Evolutionary conservation across 2,888 invertebrate species (phyloP).

Genomic region (Cryptophagus acutangulus): DNA sequence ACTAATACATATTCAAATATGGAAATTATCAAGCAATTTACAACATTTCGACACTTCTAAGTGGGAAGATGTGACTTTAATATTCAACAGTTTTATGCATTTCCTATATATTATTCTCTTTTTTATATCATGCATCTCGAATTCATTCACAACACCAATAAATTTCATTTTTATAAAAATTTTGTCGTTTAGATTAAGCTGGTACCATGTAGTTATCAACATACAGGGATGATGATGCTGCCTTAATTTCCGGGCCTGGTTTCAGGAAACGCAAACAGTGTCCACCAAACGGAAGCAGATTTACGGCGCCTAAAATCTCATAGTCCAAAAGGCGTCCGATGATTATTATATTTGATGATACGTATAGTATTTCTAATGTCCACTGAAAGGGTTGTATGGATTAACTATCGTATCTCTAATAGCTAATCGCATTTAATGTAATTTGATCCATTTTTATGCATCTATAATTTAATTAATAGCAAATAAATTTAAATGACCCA

Average conservation of each 20-base stretch:
- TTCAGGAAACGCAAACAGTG: slow-evolving; percentile 13
- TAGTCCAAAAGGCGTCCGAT: neutral
- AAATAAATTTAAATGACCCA: no score
- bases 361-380: slow-evolving; percentile 6
- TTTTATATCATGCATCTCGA: no score
- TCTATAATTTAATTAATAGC: no score
- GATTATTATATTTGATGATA: slow-evolving; percentile 6
- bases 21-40: slow-evolving; percentile 30
- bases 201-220: no score
- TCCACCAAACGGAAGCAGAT: slow-evolving; percentile 12
- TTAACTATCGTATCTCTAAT: no score
- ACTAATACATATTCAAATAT: slow-evolving; percentile 34
- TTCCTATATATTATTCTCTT: no score
- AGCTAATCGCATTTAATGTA: no score
- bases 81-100: slow-evolving; percentile 14
- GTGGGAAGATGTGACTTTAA: slow-evolving; percentile 20
- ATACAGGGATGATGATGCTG: slow-evolving; percentile 16
- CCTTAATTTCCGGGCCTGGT: slow-evolving; percentile 16
- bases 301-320: slow-evolving; percentile 15
- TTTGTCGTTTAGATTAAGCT: no score
- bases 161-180: no score
- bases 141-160: no score
- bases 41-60: slow-evolving; percentile 29
- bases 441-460: no score
- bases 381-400: no score